phyloP scores from a whole-genome alignment of 35 echinoderm and acorn worm genomes.

The Apostichopus californicus region DNA sequence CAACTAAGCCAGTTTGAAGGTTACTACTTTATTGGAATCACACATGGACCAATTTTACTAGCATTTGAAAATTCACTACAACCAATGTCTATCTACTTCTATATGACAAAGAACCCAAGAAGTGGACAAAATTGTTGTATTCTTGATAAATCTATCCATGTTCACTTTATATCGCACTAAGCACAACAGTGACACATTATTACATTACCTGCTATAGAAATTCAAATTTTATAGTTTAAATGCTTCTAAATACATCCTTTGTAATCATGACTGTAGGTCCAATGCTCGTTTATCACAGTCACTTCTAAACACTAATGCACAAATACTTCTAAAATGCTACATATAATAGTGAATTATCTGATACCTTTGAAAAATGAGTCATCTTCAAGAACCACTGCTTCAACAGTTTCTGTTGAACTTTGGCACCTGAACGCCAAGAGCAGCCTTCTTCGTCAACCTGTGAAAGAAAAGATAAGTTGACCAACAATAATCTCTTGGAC shows the following conservation, averaged over 20 bases:
- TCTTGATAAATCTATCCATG: too few relatives aligned
- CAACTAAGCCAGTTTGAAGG: not conserved
- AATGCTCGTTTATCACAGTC: too few relatives aligned
- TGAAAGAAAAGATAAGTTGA: not conserved
- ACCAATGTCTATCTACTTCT: too few relatives aligned
- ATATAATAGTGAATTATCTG: not conserved
- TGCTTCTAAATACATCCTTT: too few relatives aligned
- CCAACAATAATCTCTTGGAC: too few relatives aligned
- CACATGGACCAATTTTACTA: not conserved
- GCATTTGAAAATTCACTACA: too few relatives aligned
- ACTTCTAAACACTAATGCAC: not conserved
- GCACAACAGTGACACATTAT: too few relatives aligned
- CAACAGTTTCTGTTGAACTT: constrained; percentile 84
- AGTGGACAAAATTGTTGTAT: too few relatives aligned
- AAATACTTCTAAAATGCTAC: not conserved
- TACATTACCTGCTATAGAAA: too few relatives aligned
- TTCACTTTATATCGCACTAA: too few relatives aligned
- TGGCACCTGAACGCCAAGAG: constrained; percentile 95
- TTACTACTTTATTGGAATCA: not conserved
- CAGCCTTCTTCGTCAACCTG: constrained; percentile 98
- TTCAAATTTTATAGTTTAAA: too few relatives aligned
- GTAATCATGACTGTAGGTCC: too few relatives aligned
- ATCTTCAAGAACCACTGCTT: constrained; percentile 96
- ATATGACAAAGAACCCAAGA: not conserved
- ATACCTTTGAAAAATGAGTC: constrained; percentile 95